These are phyloP conservation scores for Cistogaster globosa DNA, from an alignment of 2,888 invertebrate genomes.

Conservation along the genomic window DNA sequence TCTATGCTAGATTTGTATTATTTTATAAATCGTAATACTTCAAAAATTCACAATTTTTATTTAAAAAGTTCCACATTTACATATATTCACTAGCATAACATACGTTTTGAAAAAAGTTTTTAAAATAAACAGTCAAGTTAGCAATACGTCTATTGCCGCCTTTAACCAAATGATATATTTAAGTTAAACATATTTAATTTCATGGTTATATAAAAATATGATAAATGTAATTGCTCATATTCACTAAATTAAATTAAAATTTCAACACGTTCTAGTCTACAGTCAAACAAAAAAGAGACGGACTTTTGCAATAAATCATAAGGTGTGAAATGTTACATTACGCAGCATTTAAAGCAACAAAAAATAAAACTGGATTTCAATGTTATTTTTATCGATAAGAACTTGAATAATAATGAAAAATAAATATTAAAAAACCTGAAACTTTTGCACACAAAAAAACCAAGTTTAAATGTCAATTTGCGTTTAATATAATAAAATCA, in stretches of 20 bases:
- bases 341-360: slow-evolving; percentile 52
- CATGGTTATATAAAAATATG: slow-evolving; percentile 55
- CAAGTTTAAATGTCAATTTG: slow-evolving; percentile 68
- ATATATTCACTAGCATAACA: no score
- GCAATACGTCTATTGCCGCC: not conserved
- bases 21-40: no score
- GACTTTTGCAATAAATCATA: slow-evolving; percentile 57
- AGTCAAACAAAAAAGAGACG: slow-evolving; percentile 5
- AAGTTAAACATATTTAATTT: slow-evolving; percentile 32
- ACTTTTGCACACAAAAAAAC: slow-evolving; percentile 36
- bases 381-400: slow-evolving; percentile 64
- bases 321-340: slow-evolving; percentile 70
- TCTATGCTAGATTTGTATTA: no score
- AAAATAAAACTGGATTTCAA: slow-evolving; percentile 43
- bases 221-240: slow-evolving; percentile 66
- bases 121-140: not conserved
- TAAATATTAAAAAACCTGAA: slow-evolving; percentile 43
- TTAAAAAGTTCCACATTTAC: no score
- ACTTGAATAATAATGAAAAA: slow-evolving; percentile 24
- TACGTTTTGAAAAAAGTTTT: not conserved
- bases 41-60: no score
- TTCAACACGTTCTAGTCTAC: slow-evolving; percentile 63
- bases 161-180: not conserved
- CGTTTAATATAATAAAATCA: slow-evolving; percentile 63
- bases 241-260: slow-evolving; percentile 66